Percentiles rank a stretch among this genome's conserved stretches.
phyloP scores from a whole-genome alignment of 2,113 vertebrate genomes.

The Lophura nycthemera region DNA sequence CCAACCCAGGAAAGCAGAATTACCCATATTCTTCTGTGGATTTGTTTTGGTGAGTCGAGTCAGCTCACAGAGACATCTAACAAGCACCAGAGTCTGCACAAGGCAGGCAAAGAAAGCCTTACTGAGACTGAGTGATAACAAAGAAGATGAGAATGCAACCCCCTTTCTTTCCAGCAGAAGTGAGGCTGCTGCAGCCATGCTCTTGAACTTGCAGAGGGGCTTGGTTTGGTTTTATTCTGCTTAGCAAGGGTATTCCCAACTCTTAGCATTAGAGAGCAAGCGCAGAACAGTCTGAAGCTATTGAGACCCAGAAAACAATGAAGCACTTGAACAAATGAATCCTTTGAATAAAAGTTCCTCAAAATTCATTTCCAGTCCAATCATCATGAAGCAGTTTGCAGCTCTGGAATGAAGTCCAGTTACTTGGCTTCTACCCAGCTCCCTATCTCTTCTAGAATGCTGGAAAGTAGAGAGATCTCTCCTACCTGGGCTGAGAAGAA shows the following conservation, averaged over 20 bases:
- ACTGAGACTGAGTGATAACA: not conserved
- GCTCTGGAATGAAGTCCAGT: slow-evolving; percentile 4
- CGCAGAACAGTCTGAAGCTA: not conserved
- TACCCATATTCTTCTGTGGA: not conserved
- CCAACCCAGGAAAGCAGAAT: not conserved
- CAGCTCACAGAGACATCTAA: not conserved
- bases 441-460: slow-evolving; percentile 32
- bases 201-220: not conserved
- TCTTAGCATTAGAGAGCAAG: not conserved
- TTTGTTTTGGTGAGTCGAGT: not conserved
- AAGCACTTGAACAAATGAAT: slow-evolving; percentile 37
- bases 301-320: not conserved
- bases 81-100: not conserved
- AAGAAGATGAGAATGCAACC: not conserved
- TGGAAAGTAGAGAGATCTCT: slow-evolving; percentile 52
- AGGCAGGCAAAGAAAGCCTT: not conserved
- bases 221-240: not conserved
- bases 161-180: not conserved
- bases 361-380: slow-evolving; percentile 38
- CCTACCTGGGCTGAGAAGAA: slow-evolving; percentile 22
- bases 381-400: not conserved
- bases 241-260: not conserved
- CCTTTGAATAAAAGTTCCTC: slow-evolving; percentile 33
- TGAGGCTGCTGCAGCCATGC: not conserved
- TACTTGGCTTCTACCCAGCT: slow-evolving; percentile 36